Base-by-base conservation (phyloP, 1,140 invertebrate species). In the Brachystomella parvula region DNA sequence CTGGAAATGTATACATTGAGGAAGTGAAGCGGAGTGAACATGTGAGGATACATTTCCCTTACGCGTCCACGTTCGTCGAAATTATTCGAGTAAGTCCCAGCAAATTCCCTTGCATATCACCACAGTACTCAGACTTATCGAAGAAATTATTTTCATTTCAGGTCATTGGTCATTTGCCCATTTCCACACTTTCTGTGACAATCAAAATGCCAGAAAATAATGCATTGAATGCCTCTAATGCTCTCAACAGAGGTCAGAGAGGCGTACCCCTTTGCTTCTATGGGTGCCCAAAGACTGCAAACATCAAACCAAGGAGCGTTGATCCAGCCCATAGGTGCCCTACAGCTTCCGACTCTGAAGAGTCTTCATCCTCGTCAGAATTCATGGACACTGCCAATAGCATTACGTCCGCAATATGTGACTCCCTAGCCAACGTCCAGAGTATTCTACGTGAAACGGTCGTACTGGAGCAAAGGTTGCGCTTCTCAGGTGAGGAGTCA, bases 261-360 rank as follows among this genome's bases (percentile, higher is more conserved):
- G 71, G 71, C 24, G 24, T 73, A 3, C 66, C 68, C 19, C 29
- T 73, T n/a, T 73, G 71, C 61, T 73, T 70, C 57, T 73, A 73
- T 49, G 68, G 68, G 6, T 73, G 71, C 67, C 71, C 71, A 17
- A 67, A 69, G 32, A 66, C 69, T 6, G 71, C 71, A 26, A 66
- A 63, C 47, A 70, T 70, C 24, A 57, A 56, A 35, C 64, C 66
- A 24, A 30, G 69, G 21, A 66, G 66, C 1, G 59, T 47, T 26
- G 71, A 64, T 3, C 24, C 61, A 32, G 15, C 57, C 3, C 49
- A 53, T 24, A 12, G 49, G 3, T 53, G 49, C 24, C 49, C 49
- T 17, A 6, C 49, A 9, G 35, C 6, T 12, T 53, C 49, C 21
- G 49, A 53, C 6, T 12, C 9, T 53, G 49, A 53, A 15, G 24